Conservation (phyloP, 2,113 vertebrate genomes). For the Periophthalmus modestus region DNA sequence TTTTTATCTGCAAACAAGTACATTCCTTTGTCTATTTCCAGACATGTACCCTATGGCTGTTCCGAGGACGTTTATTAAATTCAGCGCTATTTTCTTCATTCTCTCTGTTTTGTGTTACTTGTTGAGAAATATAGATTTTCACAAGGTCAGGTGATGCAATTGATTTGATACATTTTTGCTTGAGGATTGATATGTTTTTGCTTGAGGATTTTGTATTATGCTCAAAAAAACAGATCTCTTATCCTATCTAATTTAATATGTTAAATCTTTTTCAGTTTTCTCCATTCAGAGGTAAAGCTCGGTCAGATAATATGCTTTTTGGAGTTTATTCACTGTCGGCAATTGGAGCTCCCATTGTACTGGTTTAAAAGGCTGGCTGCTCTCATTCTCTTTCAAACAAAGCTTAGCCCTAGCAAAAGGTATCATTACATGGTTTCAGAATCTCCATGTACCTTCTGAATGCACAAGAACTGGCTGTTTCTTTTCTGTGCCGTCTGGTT, state of each 20-base stretch:
- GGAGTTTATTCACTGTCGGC: constrained; percentile 65
- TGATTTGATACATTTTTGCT: constrained; percentile 30
- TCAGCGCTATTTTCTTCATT: constrained; percentile 34
- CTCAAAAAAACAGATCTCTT: constrained; percentile 36
- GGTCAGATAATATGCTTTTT: constrained; percentile 26
- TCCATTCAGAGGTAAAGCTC: constrained; percentile 13
- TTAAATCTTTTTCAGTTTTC: constrained; percentile 6
- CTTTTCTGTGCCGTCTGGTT: constrained; percentile 64
- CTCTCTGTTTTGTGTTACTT: constrained; percentile 23
- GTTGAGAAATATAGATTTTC: constrained; percentile 7
- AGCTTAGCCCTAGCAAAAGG: constrained; percentile 54
- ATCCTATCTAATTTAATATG: constrained; percentile 24
- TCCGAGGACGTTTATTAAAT: constrained; percentile 45
- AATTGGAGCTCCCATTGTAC: constrained; percentile 39
- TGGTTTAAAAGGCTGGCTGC: constrained; percentile 54
- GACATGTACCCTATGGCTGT: constrained; percentile 27
- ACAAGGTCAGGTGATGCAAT: constrained; percentile 11
- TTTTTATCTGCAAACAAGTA: constrained; percentile 48
- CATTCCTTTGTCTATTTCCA: constrained; percentile 54
- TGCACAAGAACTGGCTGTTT: constrained; percentile 54
- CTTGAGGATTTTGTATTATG: constrained; percentile 24
- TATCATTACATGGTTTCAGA: constrained; percentile 69
- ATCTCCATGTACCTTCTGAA: constrained; percentile 62
- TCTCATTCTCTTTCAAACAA: constrained; percentile 64
- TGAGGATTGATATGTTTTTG: constrained; percentile 28